These are phyloP conservation scores for Conopomorpha cramerella DNA, from an alignment of 1,140 invertebrate species.

Conservation along the genomic window DNA sequence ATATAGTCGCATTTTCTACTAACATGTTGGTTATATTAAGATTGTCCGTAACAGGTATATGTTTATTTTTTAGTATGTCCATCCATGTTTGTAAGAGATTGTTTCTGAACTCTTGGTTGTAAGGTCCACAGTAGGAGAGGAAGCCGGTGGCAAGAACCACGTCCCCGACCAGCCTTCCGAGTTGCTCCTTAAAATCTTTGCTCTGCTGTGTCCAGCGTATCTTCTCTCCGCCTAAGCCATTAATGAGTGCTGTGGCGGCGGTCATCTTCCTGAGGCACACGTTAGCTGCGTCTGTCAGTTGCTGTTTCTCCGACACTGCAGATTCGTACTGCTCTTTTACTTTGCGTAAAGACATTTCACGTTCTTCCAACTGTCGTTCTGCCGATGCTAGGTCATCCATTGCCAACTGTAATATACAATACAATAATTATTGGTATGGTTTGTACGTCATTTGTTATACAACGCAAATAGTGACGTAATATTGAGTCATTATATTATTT, in stretches of 20 bases:
- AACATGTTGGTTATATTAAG: slow-evolving; percentile 91
- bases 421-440: too few species aligned
- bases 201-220: slow-evolving; percentile 95
- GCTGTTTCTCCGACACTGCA: slow-evolving; percentile 91
- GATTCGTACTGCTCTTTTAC: slow-evolving; percentile 93
- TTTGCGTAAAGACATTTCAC: slow-evolving; percentile 84
- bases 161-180: slow-evolving; percentile 90
- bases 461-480: too few species aligned
- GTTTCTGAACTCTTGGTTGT: slow-evolving; percentile 93
- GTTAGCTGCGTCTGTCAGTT: slow-evolving; percentile 89
- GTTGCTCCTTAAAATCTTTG: slow-evolving; percentile 91
- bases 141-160: slow-evolving; percentile 92
- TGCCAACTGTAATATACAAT: slow-evolving; percentile 72
- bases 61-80: slow-evolving; percentile 77
- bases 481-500: too few species aligned
- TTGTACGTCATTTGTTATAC: too few species aligned
- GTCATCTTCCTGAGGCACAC: slow-evolving; percentile 94
- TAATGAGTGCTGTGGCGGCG: slow-evolving; percentile 91
- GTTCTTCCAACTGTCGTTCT: slow-evolving; percentile 86
- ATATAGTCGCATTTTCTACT: slow-evolving; percentile 85
- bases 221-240: slow-evolving; percentile 92
- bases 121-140: slow-evolving; percentile 94
- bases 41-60: slow-evolving; percentile 84
- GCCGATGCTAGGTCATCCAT: slow-evolving; percentile 89
- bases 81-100: slow-evolving; percentile 84